A percentile compares a stretch with the other conserved stretches of the same genome.
Conservation (phyloP, 2,888 invertebrate species). For the Cantharis lateralis region DNA sequence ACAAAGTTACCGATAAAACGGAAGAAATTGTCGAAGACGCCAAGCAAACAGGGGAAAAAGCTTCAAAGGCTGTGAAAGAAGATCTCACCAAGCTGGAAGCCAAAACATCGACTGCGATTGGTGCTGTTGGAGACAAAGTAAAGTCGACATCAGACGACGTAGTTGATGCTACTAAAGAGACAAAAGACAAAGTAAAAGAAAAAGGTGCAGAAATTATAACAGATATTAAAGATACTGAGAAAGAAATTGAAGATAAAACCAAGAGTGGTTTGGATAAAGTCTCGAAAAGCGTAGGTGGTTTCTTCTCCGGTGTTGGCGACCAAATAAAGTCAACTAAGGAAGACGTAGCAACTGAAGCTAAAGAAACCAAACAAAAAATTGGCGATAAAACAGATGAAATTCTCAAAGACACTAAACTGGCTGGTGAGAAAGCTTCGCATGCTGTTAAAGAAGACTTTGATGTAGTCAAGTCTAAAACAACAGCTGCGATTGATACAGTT, state of each 20-base stretch:
- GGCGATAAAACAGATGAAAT: too few species aligned
- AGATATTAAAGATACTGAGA: neutral
- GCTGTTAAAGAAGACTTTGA: constrained; percentile 32
- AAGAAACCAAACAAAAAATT: neutral
- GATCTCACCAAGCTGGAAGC: constrained; percentile 38
- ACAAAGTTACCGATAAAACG: neutral
- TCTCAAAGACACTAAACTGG: too few species aligned
- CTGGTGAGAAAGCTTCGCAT: constrained; percentile 23
- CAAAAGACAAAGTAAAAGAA: constrained; percentile 10
- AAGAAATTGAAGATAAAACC: neutral
- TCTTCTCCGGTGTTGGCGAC: constrained; percentile 28
- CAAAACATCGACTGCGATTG: neutral
- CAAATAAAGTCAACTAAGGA: constrained; percentile 26
- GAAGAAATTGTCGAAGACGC: neutral
- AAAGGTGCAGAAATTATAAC: neutral
- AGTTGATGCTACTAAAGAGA: neutral
- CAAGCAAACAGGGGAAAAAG: neutral
- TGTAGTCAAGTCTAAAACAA: neutral
- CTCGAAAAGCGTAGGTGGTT: constrained; percentile 20
- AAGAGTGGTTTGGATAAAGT: constrained; percentile 22
- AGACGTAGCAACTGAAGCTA: constrained; percentile 12
- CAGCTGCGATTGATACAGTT: neutral
- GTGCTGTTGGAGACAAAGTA: neutral
- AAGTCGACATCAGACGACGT: neutral
- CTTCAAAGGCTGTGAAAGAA: constrained; percentile 4